phyloP scores from a whole-genome alignment of 2,797 vertebrate species.

The Brotula barbata region DNA sequence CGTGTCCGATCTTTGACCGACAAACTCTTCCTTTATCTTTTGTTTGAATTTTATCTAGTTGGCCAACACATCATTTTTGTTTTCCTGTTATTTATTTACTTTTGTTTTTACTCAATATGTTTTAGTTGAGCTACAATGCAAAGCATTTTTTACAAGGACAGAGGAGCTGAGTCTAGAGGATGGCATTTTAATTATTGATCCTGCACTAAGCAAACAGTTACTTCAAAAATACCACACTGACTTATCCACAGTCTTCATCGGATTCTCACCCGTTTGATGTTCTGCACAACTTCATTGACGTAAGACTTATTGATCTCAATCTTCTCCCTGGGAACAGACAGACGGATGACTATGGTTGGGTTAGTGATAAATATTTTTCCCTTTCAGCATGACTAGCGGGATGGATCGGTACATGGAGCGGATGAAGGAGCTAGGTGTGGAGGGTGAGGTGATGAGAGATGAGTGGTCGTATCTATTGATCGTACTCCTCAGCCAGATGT shows the following conservation, averaged over 20 bases:
- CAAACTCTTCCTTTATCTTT: too few relatives aligned
- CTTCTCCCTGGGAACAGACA: conserved; percentile 86
- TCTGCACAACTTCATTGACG: conserved; percentile 97
- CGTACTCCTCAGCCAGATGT: conserved; percentile 96
- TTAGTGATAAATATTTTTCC: conserved; percentile 6
- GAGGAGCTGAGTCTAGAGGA: neutral
- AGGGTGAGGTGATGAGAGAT: neutral
- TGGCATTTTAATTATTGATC: conserved; percentile 6
- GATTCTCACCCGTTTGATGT: conserved; percentile 92
- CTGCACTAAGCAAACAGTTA: neutral
- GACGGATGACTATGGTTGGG: conserved; percentile 9
- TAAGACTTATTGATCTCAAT: conserved; percentile 97
- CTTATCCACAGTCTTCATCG: conserved; percentile 1
- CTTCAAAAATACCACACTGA: neutral
- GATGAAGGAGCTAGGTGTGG: conserved; percentile 4
- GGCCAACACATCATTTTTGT: too few relatives aligned
- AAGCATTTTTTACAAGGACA: conserved; percentile 11
- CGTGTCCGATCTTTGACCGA: too few relatives aligned
- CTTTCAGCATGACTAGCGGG: neutral
- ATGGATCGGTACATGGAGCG: conserved; percentile 2
- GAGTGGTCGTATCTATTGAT: conserved; percentile 7
- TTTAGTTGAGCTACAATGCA: too few relatives aligned
- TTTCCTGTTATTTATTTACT: too few relatives aligned
- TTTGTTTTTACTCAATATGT: too few relatives aligned
- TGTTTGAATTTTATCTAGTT: too few relatives aligned